Evolutionary conservation across 2,113 vertebrate species (phyloP).

Genomic region (Gracilinanus agilis): DNA sequence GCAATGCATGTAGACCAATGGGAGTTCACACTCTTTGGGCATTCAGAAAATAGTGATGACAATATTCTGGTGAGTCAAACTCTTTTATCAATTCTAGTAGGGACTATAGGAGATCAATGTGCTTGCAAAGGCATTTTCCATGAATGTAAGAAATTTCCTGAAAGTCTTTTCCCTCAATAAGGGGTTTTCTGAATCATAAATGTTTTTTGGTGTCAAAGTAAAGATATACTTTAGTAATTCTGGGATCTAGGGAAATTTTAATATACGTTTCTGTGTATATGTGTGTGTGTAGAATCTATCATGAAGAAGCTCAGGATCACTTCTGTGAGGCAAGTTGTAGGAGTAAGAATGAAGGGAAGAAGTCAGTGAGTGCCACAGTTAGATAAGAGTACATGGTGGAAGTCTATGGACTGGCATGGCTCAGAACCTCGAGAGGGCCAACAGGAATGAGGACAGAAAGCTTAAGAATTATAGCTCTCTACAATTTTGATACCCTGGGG

Average conservation of each 20-base stretch:
- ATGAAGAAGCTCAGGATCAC: background rate
- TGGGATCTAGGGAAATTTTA: too few relatives aligned
- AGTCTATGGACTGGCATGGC: background rate
- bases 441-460: background rate
- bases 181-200: slow-evolving; percentile 36
- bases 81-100: background rate
- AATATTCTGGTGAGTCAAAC: background rate
- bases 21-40: background rate
- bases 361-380: background rate
- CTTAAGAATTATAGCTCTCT: background rate
- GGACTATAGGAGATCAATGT: background rate
- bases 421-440: background rate
- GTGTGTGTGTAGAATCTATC: background rate
- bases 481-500: background rate
- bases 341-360: background rate
- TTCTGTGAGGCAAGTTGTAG: background rate
- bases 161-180: background rate
- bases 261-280: background rate
- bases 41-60: slow-evolving; percentile 3
- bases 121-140: background rate
- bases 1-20: slow-evolving; percentile 3
- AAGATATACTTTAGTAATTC: background rate
- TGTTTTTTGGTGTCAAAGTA: background rate
- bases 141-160: background rate
- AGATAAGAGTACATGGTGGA: background rate